Conservation (phyloP, 2,113 vertebrate genomes). For the Piprites chloris region DNA sequence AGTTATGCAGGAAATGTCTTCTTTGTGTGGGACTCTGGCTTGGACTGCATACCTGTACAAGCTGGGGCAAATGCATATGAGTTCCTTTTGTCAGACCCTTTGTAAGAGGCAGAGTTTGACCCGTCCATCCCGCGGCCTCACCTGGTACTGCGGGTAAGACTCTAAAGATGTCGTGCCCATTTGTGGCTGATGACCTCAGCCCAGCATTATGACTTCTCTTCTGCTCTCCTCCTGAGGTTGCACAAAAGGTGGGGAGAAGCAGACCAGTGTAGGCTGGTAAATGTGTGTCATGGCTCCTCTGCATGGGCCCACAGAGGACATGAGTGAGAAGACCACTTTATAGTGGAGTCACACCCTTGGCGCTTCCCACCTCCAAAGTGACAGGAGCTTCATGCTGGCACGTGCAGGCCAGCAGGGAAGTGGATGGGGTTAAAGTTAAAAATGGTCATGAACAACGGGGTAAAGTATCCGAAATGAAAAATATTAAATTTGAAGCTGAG, state of each 20-base stretch:
- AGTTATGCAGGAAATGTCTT: background rate
- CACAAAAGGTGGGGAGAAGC: background rate
- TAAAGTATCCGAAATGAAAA: background rate
- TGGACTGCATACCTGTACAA: background rate
- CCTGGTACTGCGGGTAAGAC: background rate
- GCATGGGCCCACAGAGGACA: background rate
- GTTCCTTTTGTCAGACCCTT: background rate
- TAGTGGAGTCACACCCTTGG: background rate
- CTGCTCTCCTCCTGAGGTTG: background rate
- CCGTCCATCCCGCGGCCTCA: accelerated
- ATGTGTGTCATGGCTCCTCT: background rate
- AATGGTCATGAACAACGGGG: background rate
- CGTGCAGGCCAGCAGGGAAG: background rate
- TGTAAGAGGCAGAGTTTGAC: background rate
- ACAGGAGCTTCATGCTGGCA: background rate
- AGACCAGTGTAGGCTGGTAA: background rate
- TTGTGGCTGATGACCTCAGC: background rate
- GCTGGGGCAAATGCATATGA: background rate
- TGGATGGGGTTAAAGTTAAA: background rate
- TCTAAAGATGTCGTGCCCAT: background rate
- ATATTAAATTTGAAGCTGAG: background rate
- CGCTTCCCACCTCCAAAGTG: background rate
- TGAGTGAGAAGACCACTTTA: background rate
- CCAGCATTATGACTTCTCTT: background rate
- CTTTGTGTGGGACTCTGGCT: background rate